Evolutionary conservation across 2,888 invertebrate genomes (phyloP).

Genomic region (Chaetogeoica ovagalla): DNA sequence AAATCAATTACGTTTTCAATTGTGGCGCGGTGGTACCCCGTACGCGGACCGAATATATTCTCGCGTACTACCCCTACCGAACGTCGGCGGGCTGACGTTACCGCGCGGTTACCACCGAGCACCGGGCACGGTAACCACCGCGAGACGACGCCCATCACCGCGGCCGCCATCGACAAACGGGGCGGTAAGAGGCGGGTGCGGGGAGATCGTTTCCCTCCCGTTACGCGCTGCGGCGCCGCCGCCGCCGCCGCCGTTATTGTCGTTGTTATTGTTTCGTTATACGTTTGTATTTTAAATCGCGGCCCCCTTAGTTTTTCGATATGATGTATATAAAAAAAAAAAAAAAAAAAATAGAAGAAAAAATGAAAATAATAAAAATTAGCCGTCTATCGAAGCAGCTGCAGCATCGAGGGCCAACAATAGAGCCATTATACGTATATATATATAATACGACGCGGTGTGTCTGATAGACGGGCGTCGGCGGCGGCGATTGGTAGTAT

Average conservation of each 20-base stretch:
- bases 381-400: conserved; percentile 45
- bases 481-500: too few relatives aligned
- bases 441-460: too few relatives aligned
- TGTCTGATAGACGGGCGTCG: too few relatives aligned
- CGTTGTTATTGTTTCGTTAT: conserved; percentile 46
- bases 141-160: conserved; percentile 9
- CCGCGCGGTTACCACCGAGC: not conserved
- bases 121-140: conserved; percentile 13
- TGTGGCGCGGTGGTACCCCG: too few relatives aligned
- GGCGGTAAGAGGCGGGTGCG: too few relatives aligned
- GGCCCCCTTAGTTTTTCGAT: conserved; percentile 13
- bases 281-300: not conserved
- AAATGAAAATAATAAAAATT: conserved; percentile 41
- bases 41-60: too few relatives aligned
- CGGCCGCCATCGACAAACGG: not conserved
- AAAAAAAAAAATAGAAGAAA: not conserved
- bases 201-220: conserved; percentile 21
- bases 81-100: too few relatives aligned
- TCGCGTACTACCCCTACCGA: too few relatives aligned
- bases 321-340: not conserved
- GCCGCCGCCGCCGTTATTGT: not conserved
- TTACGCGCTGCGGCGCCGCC: too few relatives aligned
- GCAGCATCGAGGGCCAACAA: conserved; percentile 30
- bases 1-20: too few relatives aligned
- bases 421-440: not conserved